A percentile compares a stretch with the other conserved stretches of the same genome.
Conservation (phyloP, 37 sponge, comb jelly and placozoan genomes). For the Haliclona indistincta region DNA sequence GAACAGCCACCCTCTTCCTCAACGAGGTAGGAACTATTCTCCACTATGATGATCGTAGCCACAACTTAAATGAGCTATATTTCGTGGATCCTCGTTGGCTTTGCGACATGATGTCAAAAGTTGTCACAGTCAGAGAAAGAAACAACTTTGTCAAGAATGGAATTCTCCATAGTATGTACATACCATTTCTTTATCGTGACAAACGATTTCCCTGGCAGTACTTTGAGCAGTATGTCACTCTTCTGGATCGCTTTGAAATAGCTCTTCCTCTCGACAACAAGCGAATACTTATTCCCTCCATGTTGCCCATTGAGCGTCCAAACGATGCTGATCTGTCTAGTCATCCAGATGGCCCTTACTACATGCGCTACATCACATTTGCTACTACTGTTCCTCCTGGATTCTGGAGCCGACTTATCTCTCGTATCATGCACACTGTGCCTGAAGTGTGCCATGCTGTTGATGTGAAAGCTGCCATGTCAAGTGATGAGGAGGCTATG, state of each 20-base stretch:
- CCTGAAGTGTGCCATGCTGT: slow-evolving; percentile 31
- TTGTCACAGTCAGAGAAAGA: slow-evolving; percentile 54
- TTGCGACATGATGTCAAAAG: slow-evolving; percentile 74
- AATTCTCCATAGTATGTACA: slow-evolving; percentile 48
- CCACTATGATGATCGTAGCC: slow-evolving; percentile 84
- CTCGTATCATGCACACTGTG: slow-evolving; percentile 74
- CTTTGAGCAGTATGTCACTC: slow-evolving; percentile 74
- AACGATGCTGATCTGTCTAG: background rate
- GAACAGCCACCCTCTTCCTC: slow-evolving; percentile 81
- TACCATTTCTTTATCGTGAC: slow-evolving; percentile 69
- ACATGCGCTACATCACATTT: slow-evolving; percentile 58
- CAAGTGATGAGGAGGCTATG: too few species aligned
- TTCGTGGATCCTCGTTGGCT: slow-evolving; percentile 93
- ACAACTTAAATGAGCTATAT: slow-evolving; percentile 80
- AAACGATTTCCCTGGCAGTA: slow-evolving; percentile 77
- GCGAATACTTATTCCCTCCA: slow-evolving; percentile 82
- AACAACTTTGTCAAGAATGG: slow-evolving; percentile 74
- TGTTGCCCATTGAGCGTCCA: slow-evolving; percentile 71
- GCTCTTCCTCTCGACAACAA: slow-evolving; percentile 82
- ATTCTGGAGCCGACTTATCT: slow-evolving; percentile 89
- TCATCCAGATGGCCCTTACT: background rate
- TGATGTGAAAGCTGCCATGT: too few species aligned
- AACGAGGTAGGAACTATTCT: slow-evolving; percentile 85
- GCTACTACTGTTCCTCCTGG: slow-evolving; percentile 65
- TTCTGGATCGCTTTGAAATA: slow-evolving; percentile 87